A percentile compares a stretch with the other conserved stretches of the same genome.
Evolutionary conservation across 2,888 invertebrate genomes (phyloP).

Genomic region (Polydrusus cervinus): DNA sequence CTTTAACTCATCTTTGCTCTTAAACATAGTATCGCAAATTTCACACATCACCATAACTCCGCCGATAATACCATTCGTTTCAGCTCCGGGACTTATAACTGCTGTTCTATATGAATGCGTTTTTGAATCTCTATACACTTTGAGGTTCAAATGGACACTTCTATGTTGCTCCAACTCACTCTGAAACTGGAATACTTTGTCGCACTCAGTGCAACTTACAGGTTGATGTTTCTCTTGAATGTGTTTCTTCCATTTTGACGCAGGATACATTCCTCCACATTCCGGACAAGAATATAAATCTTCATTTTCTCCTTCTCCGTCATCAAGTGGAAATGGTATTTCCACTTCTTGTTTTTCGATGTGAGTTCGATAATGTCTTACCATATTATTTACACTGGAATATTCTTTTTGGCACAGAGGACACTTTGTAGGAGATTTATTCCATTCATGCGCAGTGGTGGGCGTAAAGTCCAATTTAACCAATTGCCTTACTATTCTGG

Average conservation of each 20-base stretch:
- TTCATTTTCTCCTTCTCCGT: conserved; percentile 71
- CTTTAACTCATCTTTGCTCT: conserved; percentile 68
- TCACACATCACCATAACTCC: conserved; percentile 73
- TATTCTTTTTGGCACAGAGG: conserved; percentile 75
- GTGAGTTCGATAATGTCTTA: conserved; percentile 73
- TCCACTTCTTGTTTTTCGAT: conserved; percentile 48
- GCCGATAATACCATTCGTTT: conserved; percentile 68
- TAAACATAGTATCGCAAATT: conserved; percentile 76
- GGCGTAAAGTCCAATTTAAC: conserved; percentile 69
- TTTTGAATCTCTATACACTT: conserved; percentile 79
- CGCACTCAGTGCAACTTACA: conserved; percentile 78
- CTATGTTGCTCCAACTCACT: conserved; percentile 79
- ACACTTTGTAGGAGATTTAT: conserved; percentile 66
- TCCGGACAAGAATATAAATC: conserved; percentile 76
- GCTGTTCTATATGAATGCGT: conserved; percentile 76
- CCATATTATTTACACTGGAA: conserved; percentile 75
- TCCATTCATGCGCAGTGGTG: conserved; percentile 14
- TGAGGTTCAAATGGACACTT: conserved; percentile 79
- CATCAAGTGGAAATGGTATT: conserved; percentile 24
- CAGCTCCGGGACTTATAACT: conserved; percentile 72
- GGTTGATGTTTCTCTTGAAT: conserved; percentile 74
- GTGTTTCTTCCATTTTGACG: conserved; percentile 76
- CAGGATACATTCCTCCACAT: conserved; percentile 76
- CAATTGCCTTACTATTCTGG: conserved; percentile 63
- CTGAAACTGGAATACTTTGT: conserved; percentile 76